phyloP scores from a whole-genome alignment of 2,888 invertebrate species.

The Anoplius nigerrimus region DNA sequence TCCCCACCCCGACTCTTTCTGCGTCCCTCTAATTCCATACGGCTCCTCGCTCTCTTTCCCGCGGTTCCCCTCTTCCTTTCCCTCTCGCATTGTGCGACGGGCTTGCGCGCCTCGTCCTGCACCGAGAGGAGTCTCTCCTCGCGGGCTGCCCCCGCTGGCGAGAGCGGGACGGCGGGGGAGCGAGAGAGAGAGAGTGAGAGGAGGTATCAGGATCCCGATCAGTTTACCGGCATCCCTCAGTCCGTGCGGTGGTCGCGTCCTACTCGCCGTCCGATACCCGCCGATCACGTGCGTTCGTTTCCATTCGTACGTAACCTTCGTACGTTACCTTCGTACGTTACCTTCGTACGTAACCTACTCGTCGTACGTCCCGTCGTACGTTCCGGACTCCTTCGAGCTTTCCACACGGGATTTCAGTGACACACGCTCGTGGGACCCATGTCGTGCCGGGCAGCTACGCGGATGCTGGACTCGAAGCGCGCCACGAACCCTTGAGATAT shows the following conservation, averaged over 20 bases:
- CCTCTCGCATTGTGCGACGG: slow-evolving; percentile 34
- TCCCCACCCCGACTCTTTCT: slow-evolving; percentile 6
- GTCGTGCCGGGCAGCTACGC: too few species aligned
- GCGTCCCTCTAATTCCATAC: not conserved
- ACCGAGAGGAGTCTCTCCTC: slow-evolving; percentile 45
- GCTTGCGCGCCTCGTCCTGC: slow-evolving; percentile 64
- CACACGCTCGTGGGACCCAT: too few species aligned
- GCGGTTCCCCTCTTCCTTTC: not conserved
- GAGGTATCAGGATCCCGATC: slow-evolving; percentile 68
- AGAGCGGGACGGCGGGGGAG: slow-evolving; percentile 25
- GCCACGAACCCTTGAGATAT: slow-evolving; percentile 32
- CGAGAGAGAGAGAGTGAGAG: slow-evolving; percentile 41
- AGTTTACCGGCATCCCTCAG: slow-evolving; percentile 70
- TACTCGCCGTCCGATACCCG: slow-evolving; percentile 30
- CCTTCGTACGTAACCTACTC: too few species aligned
- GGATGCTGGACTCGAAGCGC: too few species aligned
- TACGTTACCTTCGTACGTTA: too few species aligned
- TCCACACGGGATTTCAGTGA: not conserved
- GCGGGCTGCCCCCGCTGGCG: slow-evolving; percentile 31
- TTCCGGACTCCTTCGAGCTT: not conserved
- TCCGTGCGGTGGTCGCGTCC: slow-evolving; percentile 60
- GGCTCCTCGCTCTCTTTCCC: slow-evolving; percentile 2
- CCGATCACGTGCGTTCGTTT: slow-evolving; percentile 59
- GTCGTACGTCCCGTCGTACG: not conserved
- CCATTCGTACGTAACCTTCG: not conserved